Base-by-base conservation (phyloP, 2,797 vertebrate genomes). In the Scolopax bukidnonensis region DNA sequence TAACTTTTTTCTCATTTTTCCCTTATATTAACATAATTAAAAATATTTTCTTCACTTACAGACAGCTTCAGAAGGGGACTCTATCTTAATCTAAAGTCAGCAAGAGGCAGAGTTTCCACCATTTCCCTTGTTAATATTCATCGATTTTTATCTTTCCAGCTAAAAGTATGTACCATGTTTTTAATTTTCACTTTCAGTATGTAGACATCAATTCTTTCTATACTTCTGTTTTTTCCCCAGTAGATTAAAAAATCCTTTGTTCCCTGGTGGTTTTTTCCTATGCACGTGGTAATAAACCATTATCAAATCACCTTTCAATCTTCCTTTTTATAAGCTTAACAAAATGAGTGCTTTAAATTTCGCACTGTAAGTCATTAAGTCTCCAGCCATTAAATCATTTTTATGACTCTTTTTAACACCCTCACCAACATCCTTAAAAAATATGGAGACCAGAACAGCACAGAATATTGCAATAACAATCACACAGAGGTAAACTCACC, bases 221-320 rank as follows among this genome's bases (percentile, higher is more conserved):
- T 51, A 48, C 10, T 75, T 82, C 3, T 71, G 47, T 81, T 73
- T 41, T 12, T 2, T 4, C 13, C 12, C 15, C 17, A 50, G 19
- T 51, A 78, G 28, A 69, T 81, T 88, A 92, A 94, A 95, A 30
- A 79, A 81, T 65, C 54, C 41, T 96, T 97, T 96, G 71, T 94
- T 95, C 76, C 33, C 32, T 53, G 17, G 16, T 81, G n/a, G 16
- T 89, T 93, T 95, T 83, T 5, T 12, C 59, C 51, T 47, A 48
- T 70, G 64, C 48, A 85, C 53, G 60, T 53, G 83, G 79, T 90
- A 90, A 91, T 86, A 96, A 95, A 88, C 61, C 69, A 86, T 93
- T 94, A 95, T 88, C 65, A 91, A 96, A 96, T 93, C 69, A 76
- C 63, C 76, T 92, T 91, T 96, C 95, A 93, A 78, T 97, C 87